A percentile compares a stretch with the other conserved stretches of the same genome.
Evolutionary conservation across 2,797 vertebrate species (phyloP).

Genomic region (Enteromius thamalakanensis): DNA sequence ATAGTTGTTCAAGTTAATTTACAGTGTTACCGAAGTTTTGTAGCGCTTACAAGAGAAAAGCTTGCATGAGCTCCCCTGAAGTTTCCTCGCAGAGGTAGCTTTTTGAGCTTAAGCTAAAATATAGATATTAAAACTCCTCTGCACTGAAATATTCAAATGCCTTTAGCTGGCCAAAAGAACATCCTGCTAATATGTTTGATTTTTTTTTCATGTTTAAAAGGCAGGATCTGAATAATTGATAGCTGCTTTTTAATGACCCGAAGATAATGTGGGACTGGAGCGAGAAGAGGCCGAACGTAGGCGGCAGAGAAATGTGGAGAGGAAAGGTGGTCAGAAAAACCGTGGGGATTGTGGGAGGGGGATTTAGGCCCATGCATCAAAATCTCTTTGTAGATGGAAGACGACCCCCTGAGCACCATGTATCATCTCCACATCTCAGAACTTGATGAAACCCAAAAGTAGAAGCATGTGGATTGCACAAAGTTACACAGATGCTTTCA

Average conservation of each 20-base stretch:
- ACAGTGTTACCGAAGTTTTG: no score
- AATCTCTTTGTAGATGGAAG: conserved; percentile 40
- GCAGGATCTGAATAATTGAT: conserved; percentile 57
- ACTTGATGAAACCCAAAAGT: conserved; percentile 6
- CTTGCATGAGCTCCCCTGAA: conserved; percentile 19
- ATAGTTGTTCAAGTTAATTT: no score
- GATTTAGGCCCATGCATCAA: conserved; percentile 34
- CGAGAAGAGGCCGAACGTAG: conserved; percentile 28
- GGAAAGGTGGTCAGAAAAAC: conserved; percentile 34
- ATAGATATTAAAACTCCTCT: conserved; percentile 38
- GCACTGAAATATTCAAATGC: conserved; percentile 50
- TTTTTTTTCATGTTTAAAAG: conserved; percentile 52
- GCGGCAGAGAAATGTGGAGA: conserved; percentile 11
- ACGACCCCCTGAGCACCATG: neutral
- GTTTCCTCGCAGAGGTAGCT: conserved; percentile 25
- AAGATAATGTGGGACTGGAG: conserved; percentile 49
- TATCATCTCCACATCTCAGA: conserved; percentile 21
- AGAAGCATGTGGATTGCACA: conserved; percentile 16
- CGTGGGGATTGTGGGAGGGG: neutral
- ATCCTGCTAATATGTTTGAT: conserved; percentile 52
- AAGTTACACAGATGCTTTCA: conserved; percentile 19
- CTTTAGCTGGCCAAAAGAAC: conserved; percentile 39
- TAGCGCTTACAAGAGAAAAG: neutral
- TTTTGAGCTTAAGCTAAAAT: conserved; percentile 36
- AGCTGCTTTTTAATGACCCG: conserved; percentile 49